Base-by-base conservation (phyloP, 2,113 vertebrate genomes). In the Capreolus pygargus region DNA sequence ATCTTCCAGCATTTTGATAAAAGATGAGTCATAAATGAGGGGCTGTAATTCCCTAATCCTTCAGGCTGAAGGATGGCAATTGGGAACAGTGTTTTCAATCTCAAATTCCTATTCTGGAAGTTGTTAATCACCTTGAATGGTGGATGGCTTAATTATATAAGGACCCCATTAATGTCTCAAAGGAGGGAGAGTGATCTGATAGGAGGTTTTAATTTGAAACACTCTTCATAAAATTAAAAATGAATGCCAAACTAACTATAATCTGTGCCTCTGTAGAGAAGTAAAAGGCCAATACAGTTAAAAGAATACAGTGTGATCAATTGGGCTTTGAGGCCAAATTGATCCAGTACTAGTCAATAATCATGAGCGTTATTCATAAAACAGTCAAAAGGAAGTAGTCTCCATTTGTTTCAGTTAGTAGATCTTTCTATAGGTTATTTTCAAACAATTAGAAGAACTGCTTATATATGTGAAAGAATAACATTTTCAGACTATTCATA, bases 211-310 rank as follows among this genome's bases (percentile, higher is more conserved):
- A 96, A 97, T 97, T 96, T 97, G 93, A 98, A 98, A 98, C 33
- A 57, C 85, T 95, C 97, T 96, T 97, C 87, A 96, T 97, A 97
- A 98, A 97, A 97, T 97, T 97, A 97, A 97, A 98, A 98, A 94
- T 50, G 50, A 97, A 98, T 85, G 92, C 92, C 96, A 97, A 96
- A 86, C 54, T 84, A 92, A 92, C 88, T 93, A 82, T 95, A 93
- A 96, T 95, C 95, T 87, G 25, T 52, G 95, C 86, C 94, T 95
- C 98, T 93, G 70, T 78, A 60, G 89, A 94, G 57, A 96, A 91
- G 70, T 92, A 96, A 96, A 96, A 96, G 74, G 89, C 92, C 90
- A 95, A 86, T 55, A 93, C 28, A 94, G 89, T 92, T 91, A 74
- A 54, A 97, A 96, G 95, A 96, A 97, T 88, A 92, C 45, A 96